These are phyloP conservation scores for Silurus glanis DNA, from an alignment of 2,113 vertebrate species.

Conservation along the genomic window DNA sequence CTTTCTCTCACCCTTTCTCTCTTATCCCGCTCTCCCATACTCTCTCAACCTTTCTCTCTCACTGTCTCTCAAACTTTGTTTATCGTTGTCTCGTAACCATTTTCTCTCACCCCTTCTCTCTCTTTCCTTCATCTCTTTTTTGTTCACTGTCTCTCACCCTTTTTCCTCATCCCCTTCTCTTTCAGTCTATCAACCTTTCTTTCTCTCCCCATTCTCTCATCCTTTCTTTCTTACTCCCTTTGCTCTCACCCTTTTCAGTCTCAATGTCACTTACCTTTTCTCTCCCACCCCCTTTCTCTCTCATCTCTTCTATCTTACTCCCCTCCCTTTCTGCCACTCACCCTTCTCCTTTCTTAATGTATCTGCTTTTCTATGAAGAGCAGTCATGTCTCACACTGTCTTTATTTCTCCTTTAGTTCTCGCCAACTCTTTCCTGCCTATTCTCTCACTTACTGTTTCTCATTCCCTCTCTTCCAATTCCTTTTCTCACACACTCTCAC, in stretches of 20 bases:
- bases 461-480: constrained; percentile 15
- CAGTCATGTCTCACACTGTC: neutral
- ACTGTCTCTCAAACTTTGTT: neutral
- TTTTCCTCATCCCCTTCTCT: constrained; percentile 20
- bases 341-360: neutral
- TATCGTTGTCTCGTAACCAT: constrained; percentile 3
- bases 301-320: neutral
- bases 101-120: constrained; percentile 36
- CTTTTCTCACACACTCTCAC: constrained; percentile 25
- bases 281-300: constrained; percentile 19
- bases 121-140: constrained; percentile 47
- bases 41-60: constrained; percentile 11
- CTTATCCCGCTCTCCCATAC: neutral
- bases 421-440: constrained; percentile 37
- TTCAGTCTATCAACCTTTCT: neutral
- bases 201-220: neutral
- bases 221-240: constrained; percentile 37
- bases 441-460: constrained; percentile 31
- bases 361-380: no score
- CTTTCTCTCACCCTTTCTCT: constrained; percentile 10
- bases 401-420: neutral
- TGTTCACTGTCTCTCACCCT: constrained; percentile 43
- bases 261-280: constrained; percentile 13
- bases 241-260: constrained; percentile 34
- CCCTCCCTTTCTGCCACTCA: constrained; percentile 46